phyloP scores from a whole-genome alignment of 2,797 vertebrate genomes.

The Amblyopsis hoosieri region DNA sequence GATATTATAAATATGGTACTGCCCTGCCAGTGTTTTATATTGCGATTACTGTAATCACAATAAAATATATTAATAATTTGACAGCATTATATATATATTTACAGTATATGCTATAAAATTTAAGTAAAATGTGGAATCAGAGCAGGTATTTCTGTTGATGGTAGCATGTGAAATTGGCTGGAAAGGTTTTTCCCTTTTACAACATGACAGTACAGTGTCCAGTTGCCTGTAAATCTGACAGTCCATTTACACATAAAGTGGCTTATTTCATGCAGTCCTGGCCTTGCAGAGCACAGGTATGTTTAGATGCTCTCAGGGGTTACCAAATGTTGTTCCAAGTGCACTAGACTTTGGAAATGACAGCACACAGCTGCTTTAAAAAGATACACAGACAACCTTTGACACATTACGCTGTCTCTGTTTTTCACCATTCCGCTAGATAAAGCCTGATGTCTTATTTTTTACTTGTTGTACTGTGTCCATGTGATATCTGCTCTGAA shows the following conservation, averaged over 20 bases:
- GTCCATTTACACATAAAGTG: constrained; percentile 81
- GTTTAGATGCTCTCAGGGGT: constrained; percentile 60
- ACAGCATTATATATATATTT: too few species aligned
- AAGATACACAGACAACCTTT: constrained; percentile 51
- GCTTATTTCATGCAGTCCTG: constrained; percentile 72
- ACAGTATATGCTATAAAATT: too few species aligned
- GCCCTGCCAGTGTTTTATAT: too few species aligned
- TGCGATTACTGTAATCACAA: too few species aligned
- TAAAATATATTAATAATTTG: too few species aligned
- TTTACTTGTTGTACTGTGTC: constrained; percentile 18
- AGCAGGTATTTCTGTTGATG: constrained; percentile 40
- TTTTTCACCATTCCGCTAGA: background rate
- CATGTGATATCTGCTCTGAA: constrained; percentile 32
- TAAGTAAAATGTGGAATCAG: constrained; percentile 44
- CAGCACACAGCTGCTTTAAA: constrained; percentile 47
- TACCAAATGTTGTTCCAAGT: constrained; percentile 57
- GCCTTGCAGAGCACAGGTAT: constrained; percentile 43
- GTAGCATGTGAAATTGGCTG: constrained; percentile 32
- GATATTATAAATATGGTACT: too few species aligned
- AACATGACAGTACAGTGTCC: constrained; percentile 43
- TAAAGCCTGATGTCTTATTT: constrained; percentile 33
- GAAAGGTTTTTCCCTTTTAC: constrained; percentile 30
- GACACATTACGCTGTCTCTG: constrained; percentile 23
- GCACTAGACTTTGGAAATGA: constrained; percentile 57
- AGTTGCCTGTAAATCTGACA: constrained; percentile 63